Conservation (phyloP, 2,797 vertebrate species). For the Enteromius unitaeniatus region DNA sequence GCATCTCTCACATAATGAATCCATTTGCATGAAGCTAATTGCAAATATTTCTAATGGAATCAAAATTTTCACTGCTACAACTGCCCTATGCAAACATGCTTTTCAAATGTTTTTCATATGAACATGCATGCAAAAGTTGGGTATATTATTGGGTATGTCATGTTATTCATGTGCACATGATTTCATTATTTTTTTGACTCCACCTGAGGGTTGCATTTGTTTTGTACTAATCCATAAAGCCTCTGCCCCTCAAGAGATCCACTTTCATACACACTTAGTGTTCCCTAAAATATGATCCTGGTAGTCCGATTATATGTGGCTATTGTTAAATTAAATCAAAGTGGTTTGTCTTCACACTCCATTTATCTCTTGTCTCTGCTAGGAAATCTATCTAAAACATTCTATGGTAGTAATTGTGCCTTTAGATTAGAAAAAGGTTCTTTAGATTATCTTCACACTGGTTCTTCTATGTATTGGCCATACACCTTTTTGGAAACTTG, state of each 20-base stretch:
- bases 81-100: background rate
- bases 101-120: background rate
- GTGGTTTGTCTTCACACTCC: background rate
- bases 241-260: background rate
- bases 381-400: background rate
- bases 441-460: background rate
- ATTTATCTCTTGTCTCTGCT: background rate
- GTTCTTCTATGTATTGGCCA: background rate
- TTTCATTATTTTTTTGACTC: too few relatives aligned
- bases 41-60: background rate
- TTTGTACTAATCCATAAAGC: slow-evolving; percentile 44
- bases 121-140: background rate
- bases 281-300: slow-evolving; percentile 22
- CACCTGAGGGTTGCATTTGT: background rate
- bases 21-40: background rate
- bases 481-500: background rate
- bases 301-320: slow-evolving; percentile 28
- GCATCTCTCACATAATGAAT: background rate
- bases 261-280: slow-evolving; percentile 16
- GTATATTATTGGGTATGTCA: background rate
- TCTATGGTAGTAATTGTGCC: background rate
- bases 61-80: background rate
- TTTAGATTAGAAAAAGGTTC: background rate
- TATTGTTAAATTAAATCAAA: slow-evolving; percentile 16
- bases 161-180: background rate